Evolutionary conservation across 2,888 invertebrate genomes (phyloP), one percentile per base, ranked within the genome.

Genomic region (Eremobia ochroleuca): DNA sequence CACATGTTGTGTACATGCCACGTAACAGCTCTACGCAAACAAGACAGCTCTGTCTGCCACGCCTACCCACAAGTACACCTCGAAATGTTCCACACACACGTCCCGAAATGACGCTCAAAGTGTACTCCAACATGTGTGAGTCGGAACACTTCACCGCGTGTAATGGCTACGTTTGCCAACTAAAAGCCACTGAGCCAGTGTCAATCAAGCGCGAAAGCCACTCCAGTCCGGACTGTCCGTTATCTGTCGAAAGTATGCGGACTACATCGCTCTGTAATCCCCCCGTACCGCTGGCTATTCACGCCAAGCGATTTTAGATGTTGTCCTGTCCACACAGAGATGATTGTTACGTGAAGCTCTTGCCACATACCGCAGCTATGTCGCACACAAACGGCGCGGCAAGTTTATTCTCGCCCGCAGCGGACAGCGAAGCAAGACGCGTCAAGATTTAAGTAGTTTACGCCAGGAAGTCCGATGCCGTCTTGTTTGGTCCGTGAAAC

Each of bases 371-470:
- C 81, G 71, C 70, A 77, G 86, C 68, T 75, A 67, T 82, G 79
- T 82, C 85, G 76, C 79, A 85, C 72, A 70, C 83, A 86, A 83
- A 86, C 79, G 79, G 74, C 79, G 75, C 84, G 79, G 83, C 81
- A 91, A 92, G 92, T 92, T 92, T 90, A 85, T 85, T 86, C 87
- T 84, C 85, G 92, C 92, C 87, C 88, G 90, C 86, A 89, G 90
- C 90, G 85, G 88, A 85, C 86, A 87, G 85, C 68, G 61, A 85
- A 83, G 88, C 88, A 89, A 92, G 90, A 90, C 92, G 93, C 93
- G 93, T 93, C 94, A 94, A 95, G 95, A 94, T 95, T 95, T 96
- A 96, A 96, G 96, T 96, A 95, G 96, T 96, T 96, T 95, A 94
- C 93, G 92, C 88, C 92, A 92, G 93, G 94, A 93, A 94, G 92